Evolutionary conservation across 1,140 invertebrate species (phyloP).

Genomic region (Zelostemma sp.): DNA sequence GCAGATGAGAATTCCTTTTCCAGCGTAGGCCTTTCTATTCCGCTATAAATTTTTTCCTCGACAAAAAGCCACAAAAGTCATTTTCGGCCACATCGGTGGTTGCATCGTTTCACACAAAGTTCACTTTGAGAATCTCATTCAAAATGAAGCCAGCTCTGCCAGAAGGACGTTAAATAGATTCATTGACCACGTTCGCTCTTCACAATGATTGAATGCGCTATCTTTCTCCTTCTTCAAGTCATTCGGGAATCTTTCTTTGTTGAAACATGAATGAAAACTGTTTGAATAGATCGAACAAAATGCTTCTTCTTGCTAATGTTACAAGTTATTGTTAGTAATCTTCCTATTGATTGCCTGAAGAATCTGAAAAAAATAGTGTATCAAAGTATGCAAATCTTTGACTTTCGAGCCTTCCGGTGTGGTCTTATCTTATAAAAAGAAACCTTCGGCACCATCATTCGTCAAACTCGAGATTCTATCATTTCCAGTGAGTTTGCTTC

Average conservation of each 20-base stretch:
- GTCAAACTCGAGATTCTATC: too few relatives aligned
- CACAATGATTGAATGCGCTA: slow-evolving; percentile 19
- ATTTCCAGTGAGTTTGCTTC: too few relatives aligned
- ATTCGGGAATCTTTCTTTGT: slow-evolving; percentile 32
- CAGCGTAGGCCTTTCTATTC: neutral
- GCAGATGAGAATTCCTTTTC: too few relatives aligned
- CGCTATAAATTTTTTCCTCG: neutral
- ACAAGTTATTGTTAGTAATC: slow-evolving; percentile 3
- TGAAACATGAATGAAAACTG: slow-evolving; percentile 31
- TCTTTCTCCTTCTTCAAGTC: slow-evolving; percentile 22
- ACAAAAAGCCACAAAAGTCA: slow-evolving; percentile 1
- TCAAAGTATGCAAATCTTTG: neutral
- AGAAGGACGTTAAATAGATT: slow-evolving; percentile 36
- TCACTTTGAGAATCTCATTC: slow-evolving; percentile 30
- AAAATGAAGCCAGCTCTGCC: slow-evolving; percentile 41
- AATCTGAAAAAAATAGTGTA: too few relatives aligned
- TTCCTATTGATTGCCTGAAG: too few relatives aligned
- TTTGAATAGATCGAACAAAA: slow-evolving; percentile 23
- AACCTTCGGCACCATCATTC: too few relatives aligned
- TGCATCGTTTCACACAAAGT: slow-evolving; percentile 30
- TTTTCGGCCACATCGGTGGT: slow-evolving; percentile 18
- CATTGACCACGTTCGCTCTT: slow-evolving; percentile 28
- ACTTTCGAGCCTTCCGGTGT: neutral
- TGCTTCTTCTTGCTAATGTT: slow-evolving; percentile 4
- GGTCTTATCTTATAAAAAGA: neutral